Evolutionary conservation across 2,113 vertebrate genomes (phyloP).

Genomic region (Kobus ellipsiprymnus): DNA sequence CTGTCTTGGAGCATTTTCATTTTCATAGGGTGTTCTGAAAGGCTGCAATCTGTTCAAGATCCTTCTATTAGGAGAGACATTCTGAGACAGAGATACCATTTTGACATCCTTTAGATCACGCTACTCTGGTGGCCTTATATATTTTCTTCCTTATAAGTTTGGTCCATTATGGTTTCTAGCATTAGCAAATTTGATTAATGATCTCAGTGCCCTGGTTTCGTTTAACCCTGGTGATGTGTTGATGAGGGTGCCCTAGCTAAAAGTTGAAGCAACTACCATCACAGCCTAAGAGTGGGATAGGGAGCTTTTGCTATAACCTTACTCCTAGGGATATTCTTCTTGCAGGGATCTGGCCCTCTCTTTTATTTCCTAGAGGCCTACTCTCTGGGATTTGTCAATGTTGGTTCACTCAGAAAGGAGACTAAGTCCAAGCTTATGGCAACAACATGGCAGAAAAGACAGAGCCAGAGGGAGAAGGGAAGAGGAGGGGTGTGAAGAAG

Average conservation of each 20-base stretch:
- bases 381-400: not conserved
- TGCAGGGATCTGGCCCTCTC: not conserved
- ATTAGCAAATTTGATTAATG: not conserved
- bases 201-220: not conserved
- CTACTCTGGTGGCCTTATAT: not conserved
- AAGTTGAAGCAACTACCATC: not conserved
- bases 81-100: not conserved
- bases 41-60: not conserved
- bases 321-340: not conserved
- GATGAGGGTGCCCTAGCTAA: not conserved
- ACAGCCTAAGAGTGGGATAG: not conserved
- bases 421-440: not conserved
- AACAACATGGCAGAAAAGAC: not conserved
- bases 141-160: not conserved
- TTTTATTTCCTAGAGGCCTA: not conserved
- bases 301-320: not conserved
- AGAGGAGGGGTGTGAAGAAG: not conserved
- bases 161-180: not conserved
- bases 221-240: not conserved
- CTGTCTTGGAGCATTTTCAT: not conserved
- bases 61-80: not conserved
- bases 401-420: not conserved
- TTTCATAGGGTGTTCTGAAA: slow-evolving; percentile 2
- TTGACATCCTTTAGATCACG: not conserved
- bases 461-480: not conserved